A percentile compares a stretch with the other conserved stretches of the same genome.
These are phyloP conservation scores for Melangyna quadrimaculata DNA, from an alignment of 2,888 invertebrate genomes.

Conservation along the genomic window DNA sequence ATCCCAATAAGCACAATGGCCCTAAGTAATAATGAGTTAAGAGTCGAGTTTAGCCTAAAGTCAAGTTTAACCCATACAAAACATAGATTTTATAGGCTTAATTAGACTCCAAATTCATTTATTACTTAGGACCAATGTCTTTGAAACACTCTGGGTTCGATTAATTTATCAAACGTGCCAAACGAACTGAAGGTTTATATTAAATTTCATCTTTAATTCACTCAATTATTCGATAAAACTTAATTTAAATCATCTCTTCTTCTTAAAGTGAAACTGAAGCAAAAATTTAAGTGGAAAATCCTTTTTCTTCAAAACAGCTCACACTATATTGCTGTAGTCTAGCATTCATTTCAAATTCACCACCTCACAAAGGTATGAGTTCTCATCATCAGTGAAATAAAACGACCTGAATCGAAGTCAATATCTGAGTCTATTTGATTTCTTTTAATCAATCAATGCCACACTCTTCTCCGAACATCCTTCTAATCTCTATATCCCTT, in stretches of 20 bases:
- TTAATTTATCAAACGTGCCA: too few relatives aligned
- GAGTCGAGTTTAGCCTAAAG: too few relatives aligned
- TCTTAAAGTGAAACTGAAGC: background rate
- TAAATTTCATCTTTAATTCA: background rate
- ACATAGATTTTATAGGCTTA: too few relatives aligned
- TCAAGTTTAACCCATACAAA: too few relatives aligned
- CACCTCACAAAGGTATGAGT: background rate
- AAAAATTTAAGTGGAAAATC: background rate
- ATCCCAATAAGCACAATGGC: background rate
- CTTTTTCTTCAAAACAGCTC: background rate
- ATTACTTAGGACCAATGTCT: too few relatives aligned
- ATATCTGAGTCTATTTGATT: constrained; percentile 33
- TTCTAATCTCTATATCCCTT: background rate
- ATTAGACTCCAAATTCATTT: too few relatives aligned
- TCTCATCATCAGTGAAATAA: background rate
- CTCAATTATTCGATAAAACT: background rate
- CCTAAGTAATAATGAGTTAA: too few relatives aligned
- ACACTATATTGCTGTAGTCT: background rate
- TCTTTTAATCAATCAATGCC: constrained; percentile 47
- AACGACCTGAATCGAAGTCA: constrained; percentile 45
- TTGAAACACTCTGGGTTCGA: too few relatives aligned
- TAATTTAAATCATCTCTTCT: background rate
- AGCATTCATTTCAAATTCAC: background rate
- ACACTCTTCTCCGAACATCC: background rate
- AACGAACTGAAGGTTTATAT: background rate